Conservation (phyloP, 1,140 invertebrate species). For the Heliothis virescens region DNA sequence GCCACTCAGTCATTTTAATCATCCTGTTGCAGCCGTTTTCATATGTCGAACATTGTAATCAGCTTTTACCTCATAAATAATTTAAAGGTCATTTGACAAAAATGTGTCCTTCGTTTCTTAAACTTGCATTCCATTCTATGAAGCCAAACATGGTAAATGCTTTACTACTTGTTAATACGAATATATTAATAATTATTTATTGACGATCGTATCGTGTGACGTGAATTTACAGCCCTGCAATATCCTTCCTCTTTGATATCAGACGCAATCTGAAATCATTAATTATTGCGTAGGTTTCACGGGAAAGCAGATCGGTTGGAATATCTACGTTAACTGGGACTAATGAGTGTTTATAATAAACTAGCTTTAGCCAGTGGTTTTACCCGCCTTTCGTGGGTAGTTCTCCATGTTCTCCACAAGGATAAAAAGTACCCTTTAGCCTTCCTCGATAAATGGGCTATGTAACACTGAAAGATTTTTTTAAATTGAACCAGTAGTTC, state of each 20-base stretch:
- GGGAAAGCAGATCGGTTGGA: slow-evolving; percentile 14
- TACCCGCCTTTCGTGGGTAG: too few relatives aligned
- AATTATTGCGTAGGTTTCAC: slow-evolving; percentile 20
- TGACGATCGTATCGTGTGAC: slow-evolving; percentile 28
- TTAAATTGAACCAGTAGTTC: too few relatives aligned
- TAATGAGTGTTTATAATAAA: neutral
- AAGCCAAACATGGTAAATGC: neutral
- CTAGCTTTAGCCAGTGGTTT: too few relatives aligned
- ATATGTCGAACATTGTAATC: slow-evolving; percentile 48
- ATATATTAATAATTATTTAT: slow-evolving; percentile 28
- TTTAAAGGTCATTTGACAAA: slow-evolving; percentile 22
- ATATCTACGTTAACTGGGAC: neutral
- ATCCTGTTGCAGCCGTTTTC: slow-evolving; percentile 46
- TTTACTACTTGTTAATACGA: neutral
- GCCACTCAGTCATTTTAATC: slow-evolving; percentile 51
- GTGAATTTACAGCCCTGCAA: slow-evolving; percentile 12
- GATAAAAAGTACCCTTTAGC: too few relatives aligned
- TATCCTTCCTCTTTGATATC: slow-evolving; percentile 35
- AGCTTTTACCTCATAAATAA: slow-evolving; percentile 38
- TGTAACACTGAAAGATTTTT: too few relatives aligned
- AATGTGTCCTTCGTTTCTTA: slow-evolving; percentile 3
- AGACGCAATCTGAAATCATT: slow-evolving; percentile 19
- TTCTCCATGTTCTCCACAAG: too few relatives aligned
- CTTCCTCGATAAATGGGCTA: too few relatives aligned
- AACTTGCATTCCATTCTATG: slow-evolving; percentile 6